Conservation (phyloP, 2,888 invertebrate species). For the Tridacna gigas region DNA sequence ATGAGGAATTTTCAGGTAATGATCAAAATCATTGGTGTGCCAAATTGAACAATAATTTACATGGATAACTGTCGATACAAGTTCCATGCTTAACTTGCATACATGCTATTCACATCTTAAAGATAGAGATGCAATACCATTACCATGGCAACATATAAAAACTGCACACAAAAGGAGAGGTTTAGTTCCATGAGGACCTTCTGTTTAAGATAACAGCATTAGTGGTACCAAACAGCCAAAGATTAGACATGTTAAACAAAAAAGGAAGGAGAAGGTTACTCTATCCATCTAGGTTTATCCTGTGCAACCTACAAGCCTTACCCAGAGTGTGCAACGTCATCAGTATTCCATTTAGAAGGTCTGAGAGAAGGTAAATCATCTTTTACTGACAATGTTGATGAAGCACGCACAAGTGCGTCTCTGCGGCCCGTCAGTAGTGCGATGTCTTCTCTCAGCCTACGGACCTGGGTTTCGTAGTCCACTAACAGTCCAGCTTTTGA, state of each 20-base stretch:
- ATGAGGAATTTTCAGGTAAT: too few relatives aligned
- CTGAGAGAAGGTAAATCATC: slow-evolving; percentile 64
- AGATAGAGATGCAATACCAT: slow-evolving; percentile 12
- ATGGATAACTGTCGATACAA: too few relatives aligned
- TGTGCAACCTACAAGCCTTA: slow-evolving; percentile 54
- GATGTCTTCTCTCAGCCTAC: slow-evolving; percentile 83
- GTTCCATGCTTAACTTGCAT: too few relatives aligned
- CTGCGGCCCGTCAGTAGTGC: slow-evolving; percentile 79
- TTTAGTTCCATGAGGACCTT: slow-evolving; percentile 29
- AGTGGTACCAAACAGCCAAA: slow-evolving; percentile 4
- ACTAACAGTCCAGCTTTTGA: slow-evolving; percentile 80
- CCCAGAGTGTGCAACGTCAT: slow-evolving; percentile 55
- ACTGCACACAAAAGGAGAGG: slow-evolving; percentile 53
- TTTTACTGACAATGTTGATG: slow-evolving; percentile 57
- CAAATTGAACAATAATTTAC: too few relatives aligned
- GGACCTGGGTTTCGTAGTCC: slow-evolving; percentile 82
- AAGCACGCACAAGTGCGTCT: slow-evolving; percentile 71
- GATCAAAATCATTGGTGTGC: too few relatives aligned
- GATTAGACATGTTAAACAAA: slow-evolving; percentile 36
- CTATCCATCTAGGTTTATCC: slow-evolving; percentile 36
- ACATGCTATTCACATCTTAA: neutral
- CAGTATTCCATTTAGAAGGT: slow-evolving; percentile 49
- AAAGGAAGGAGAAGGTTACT: slow-evolving; percentile 33
- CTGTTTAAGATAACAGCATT: slow-evolving; percentile 1
- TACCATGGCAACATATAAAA: slow-evolving; percentile 32